phyloP scores from a whole-genome alignment of 2,888 invertebrate genomes.

The Watsonalla binaria region DNA sequence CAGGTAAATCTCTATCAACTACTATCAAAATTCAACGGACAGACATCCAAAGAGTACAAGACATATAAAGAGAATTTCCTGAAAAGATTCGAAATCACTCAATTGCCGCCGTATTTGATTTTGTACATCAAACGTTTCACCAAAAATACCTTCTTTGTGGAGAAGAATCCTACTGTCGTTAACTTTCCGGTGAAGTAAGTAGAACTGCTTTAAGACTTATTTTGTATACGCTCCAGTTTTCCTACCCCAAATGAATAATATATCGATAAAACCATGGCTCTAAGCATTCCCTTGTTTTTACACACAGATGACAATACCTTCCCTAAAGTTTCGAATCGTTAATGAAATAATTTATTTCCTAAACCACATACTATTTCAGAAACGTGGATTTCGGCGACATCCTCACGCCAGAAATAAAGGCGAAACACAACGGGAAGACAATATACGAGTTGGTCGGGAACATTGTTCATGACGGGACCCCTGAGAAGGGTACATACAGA shows the following conservation, averaged over 20 bases:
- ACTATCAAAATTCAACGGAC: conserved; percentile 97
- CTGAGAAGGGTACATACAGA: conserved; percentile 95
- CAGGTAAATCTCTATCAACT: conserved; percentile 96
- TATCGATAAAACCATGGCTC: no score
- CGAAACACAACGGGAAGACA: conserved; percentile 86
- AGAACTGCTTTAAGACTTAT: neutral
- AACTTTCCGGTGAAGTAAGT: conserved; percentile 99
- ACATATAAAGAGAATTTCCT: conserved; percentile 99
- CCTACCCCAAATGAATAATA: no score
- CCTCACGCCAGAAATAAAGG: conserved; percentile 89
- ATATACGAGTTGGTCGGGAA: conserved; percentile 99
- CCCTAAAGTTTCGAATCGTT: no score
- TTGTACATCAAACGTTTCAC: conserved; percentile 98
- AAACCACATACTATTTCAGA: conserved; percentile 64
- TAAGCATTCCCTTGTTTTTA: no score
- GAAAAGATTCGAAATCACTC: conserved; percentile 97
- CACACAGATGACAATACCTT: no score
- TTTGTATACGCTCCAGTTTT: no score
- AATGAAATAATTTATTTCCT: no score
- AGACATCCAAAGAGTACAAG: conserved; percentile 97
- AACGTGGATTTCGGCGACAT: conserved; percentile 98
- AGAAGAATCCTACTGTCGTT: conserved; percentile 99
- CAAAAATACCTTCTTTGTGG: conserved; percentile 98
- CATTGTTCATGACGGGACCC: conserved; percentile 98
- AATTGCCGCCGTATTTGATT: conserved; percentile 95